Evolutionary conservation across 2,888 invertebrate genomes (phyloP).

Genomic region (Elgonia sp.): DNA sequence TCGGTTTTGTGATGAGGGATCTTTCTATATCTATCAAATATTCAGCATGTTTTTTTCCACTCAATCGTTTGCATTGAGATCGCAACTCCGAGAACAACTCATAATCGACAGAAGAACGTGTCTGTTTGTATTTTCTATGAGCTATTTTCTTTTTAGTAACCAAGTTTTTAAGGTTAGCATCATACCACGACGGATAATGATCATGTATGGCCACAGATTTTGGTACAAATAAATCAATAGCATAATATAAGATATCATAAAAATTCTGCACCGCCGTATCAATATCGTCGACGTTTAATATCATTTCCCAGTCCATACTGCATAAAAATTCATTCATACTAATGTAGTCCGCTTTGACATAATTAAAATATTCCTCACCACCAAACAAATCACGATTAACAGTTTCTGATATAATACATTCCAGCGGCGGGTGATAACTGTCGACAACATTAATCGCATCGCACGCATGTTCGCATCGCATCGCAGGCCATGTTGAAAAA

Average conservation of each 20-base stretch:
- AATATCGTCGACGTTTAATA: neutral
- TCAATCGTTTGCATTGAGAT: neutral
- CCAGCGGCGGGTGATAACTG: too few relatives aligned
- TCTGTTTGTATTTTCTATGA: slow-evolving; percentile 2
- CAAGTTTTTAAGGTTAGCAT: neutral
- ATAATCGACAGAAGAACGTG: neutral
- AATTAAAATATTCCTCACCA: too few relatives aligned
- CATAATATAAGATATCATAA: slow-evolving; percentile 33
- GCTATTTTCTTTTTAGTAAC: slow-evolving; percentile 28
- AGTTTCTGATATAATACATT: too few relatives aligned
- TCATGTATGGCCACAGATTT: neutral
- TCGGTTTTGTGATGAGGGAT: neutral
- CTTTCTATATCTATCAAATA: neutral
- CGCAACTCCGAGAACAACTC: neutral
- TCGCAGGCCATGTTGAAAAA: too few relatives aligned
- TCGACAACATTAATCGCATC: too few relatives aligned
- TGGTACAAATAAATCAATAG: slow-evolving; percentile 25
- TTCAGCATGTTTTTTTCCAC: neutral
- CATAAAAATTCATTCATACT: slow-evolving; percentile 6
- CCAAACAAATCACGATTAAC: too few relatives aligned
- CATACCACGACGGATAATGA: slow-evolving; percentile 15
- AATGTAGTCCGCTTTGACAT: too few relatives aligned
- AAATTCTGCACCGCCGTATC: slow-evolving; percentile 2
- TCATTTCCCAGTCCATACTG: neutral
- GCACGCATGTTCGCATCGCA: too few relatives aligned